Evolutionary conservation across 2,113 vertebrate genomes (phyloP).

Genomic region (Colius striatus): DNA sequence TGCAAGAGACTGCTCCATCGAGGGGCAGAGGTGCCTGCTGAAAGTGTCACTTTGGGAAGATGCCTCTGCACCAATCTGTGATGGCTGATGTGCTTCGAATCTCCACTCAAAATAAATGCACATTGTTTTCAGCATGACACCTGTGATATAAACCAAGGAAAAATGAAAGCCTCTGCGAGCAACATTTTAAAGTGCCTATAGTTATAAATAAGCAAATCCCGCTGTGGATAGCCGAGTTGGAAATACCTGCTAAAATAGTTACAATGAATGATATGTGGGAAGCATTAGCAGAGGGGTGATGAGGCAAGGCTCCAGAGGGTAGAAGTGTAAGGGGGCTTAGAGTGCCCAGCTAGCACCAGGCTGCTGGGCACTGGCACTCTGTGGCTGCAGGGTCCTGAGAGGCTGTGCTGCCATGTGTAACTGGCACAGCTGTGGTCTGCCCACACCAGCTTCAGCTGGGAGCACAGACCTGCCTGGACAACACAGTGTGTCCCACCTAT

Average conservation of each 20-base stretch:
- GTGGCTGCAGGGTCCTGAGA: accelerated
- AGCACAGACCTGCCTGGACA: background rate
- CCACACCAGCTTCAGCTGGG: background rate
- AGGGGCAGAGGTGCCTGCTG: background rate
- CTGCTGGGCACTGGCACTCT: accelerated
- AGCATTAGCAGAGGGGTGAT: background rate
- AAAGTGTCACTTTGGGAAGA: background rate
- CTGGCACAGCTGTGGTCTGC: accelerated
- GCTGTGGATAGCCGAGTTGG: background rate
- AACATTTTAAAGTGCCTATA: background rate
- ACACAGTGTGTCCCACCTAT: background rate
- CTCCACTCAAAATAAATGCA: background rate
- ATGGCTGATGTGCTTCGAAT: background rate
- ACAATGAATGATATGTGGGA: background rate
- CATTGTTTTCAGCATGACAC: background rate
- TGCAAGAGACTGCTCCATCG: background rate
- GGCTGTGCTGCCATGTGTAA: background rate
- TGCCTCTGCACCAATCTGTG: background rate
- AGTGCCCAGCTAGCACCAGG: too few relatives aligned
- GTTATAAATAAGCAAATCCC: background rate
- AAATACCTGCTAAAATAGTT: background rate
- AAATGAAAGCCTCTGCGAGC: background rate
- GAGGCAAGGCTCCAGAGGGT: background rate
- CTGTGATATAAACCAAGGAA: background rate
- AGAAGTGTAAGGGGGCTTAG: background rate